These are phyloP conservation scores for Hippopotamus amphibius DNA, from an alignment of 2,113 vertebrate species.

Conservation along the genomic window DNA sequence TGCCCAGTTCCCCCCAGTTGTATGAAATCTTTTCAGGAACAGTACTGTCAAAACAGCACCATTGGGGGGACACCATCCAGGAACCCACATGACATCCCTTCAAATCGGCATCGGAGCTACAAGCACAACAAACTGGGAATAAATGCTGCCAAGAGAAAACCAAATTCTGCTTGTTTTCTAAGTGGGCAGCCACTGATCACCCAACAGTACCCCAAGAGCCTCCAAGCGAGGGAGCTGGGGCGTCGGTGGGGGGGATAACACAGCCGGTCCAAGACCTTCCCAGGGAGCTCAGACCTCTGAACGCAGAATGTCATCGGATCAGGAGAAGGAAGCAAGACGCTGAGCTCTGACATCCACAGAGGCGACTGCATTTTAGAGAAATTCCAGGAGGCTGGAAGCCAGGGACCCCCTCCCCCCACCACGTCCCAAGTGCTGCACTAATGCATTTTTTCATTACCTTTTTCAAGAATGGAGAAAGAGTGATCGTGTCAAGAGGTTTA, in stretches of 20 bases:
- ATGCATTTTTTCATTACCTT: constrained; percentile 71
- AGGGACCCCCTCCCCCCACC: constrained; percentile 60
- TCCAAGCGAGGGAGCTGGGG: constrained; percentile 24
- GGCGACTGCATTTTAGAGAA: constrained; percentile 66
- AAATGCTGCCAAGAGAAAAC: constrained; percentile 78
- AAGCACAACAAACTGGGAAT: constrained; percentile 74
- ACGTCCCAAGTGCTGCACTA: constrained; percentile 56
- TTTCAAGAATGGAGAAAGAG: constrained; percentile 64
- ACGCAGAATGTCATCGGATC: constrained; percentile 20
- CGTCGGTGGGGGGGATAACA: neutral
- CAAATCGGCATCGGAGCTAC: constrained; percentile 76
- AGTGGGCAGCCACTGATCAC: constrained; percentile 59
- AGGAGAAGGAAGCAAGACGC: constrained; percentile 35
- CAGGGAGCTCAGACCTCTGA: constrained; percentile 54
- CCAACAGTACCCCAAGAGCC: constrained; percentile 68
- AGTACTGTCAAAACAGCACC: constrained; percentile 67
- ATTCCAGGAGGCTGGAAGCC: constrained; percentile 71
- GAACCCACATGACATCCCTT: constrained; percentile 53
- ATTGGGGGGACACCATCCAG: constrained; percentile 70
- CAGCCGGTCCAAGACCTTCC: constrained; percentile 34
- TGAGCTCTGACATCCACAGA: constrained; percentile 71
- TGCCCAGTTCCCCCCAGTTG: neutral
- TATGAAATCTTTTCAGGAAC: constrained; percentile 72
- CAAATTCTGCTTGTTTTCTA: constrained; percentile 72
- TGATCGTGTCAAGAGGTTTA: constrained; percentile 64